Evolutionary conservation across 2,797 vertebrate genomes (phyloP).

Genomic region (Leptatherina wallacei): DNA sequence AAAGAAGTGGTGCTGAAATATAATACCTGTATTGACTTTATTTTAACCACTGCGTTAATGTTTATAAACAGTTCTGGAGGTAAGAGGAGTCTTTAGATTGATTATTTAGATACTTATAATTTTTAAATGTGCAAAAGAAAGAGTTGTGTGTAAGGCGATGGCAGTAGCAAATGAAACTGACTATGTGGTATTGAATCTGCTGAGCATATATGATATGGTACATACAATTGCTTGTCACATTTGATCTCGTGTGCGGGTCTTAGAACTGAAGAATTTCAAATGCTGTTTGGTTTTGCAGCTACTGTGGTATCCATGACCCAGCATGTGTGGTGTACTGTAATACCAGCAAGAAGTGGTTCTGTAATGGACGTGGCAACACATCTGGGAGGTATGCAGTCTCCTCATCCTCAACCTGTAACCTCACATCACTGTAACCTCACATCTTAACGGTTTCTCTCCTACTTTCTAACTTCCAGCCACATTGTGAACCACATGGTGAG

Average conservation of each 20-base stretch:
- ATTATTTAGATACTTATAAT: not conserved
- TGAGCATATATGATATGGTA: not conserved
- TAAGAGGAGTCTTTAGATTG: not conserved
- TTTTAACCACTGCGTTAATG: not conserved
- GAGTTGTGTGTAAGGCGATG: not conserved
- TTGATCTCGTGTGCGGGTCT: not conserved
- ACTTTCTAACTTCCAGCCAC: conserved; percentile 84
- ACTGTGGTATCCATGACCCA: conserved; percentile 99
- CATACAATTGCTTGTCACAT: not conserved
- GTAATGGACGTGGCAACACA: conserved; percentile 97
- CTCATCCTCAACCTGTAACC: not conserved
- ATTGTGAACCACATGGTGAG: conserved; percentile 98
- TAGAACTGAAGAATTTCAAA: not conserved
- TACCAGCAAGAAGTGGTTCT: conserved; percentile 99
- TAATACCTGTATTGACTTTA: not conserved
- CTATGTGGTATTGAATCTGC: not conserved
- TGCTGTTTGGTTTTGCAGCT: conserved; percentile 80
- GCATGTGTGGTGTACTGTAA: conserved; percentile 99
- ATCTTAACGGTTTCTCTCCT: not conserved
- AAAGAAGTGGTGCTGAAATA: not conserved
- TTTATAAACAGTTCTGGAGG: not conserved
- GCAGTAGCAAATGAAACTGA: not conserved
- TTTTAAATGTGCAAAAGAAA: not conserved
- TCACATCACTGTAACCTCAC: too few relatives aligned
- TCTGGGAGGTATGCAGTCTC: conserved; percentile 89